Evolutionary conservation across 1,140 invertebrate species (phyloP).

Genomic region (Formica selysi): DNA sequence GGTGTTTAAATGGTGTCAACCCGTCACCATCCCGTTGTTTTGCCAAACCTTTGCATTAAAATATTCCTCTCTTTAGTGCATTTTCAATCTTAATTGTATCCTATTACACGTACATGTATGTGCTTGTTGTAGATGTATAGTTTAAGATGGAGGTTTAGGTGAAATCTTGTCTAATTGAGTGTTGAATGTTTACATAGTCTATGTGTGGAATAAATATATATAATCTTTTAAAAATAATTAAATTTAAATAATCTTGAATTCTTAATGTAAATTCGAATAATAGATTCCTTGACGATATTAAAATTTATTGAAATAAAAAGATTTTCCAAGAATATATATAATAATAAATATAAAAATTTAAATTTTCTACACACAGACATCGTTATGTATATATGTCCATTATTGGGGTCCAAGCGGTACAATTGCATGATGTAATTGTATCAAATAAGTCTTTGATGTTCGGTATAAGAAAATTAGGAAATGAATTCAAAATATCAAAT

Average conservation of each 20-base stretch:
- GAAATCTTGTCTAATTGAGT: background rate
- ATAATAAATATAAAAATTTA: background rate
- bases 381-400: background rate
- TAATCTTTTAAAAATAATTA: background rate
- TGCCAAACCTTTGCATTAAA: conserved; percentile 1
- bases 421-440: conserved; percentile 4
- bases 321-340: conserved; percentile 5
- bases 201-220: conserved; percentile 1
- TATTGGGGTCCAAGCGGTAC: background rate
- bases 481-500: conserved; percentile 1
- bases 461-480: background rate
- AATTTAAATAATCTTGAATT: background rate
- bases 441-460: background rate
- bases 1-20: conserved; percentile 68
- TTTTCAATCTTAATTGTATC: conserved; percentile 6
- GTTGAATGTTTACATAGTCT: background rate
- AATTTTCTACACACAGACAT: conserved; percentile 17
- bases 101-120: background rate
- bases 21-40: conserved; percentile 24
- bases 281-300: background rate
- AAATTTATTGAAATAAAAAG: background rate
- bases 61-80: background rate
- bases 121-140: background rate
- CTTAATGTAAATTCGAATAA: conserved; percentile 3
- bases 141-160: background rate